phyloP scores from a whole-genome alignment of 2,888 invertebrate genomes.

The Drosophila anceps region DNA sequence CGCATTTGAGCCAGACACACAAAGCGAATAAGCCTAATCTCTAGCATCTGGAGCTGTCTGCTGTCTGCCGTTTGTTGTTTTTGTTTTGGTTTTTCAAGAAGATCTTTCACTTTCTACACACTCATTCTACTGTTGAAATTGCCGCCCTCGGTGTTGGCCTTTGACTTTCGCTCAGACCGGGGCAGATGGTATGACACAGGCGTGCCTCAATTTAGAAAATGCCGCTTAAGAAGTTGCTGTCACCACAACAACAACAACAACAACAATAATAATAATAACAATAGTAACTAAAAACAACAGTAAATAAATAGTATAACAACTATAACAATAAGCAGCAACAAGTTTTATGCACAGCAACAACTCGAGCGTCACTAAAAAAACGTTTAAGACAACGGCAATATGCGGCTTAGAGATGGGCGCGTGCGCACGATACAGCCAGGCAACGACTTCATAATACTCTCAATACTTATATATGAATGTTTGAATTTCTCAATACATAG shows the following conservation, averaged over 20 bases:
- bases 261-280: constrained; percentile 24
- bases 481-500: no score
- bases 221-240: constrained; percentile 45
- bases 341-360: constrained; percentile 45
- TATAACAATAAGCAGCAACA: constrained; percentile 36
- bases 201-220: constrained; percentile 42
- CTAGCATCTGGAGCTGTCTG: background rate
- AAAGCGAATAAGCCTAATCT: background rate
- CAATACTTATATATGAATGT: background rate
- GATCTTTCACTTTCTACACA: constrained; percentile 68
- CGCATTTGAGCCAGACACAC: background rate
- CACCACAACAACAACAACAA: constrained; percentile 40
- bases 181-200: constrained; percentile 3
- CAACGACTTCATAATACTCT: background rate
- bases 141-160: constrained; percentile 27
- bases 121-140: constrained; percentile 58
- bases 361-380: constrained; percentile 74
- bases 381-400: constrained; percentile 63
- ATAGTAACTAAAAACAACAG: constrained; percentile 24
- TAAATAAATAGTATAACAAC: constrained; percentile 35
- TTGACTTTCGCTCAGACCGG: constrained; percentile 46
- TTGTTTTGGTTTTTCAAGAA: background rate
- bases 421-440: background rate
- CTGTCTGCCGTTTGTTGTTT: background rate
- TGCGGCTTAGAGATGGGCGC: constrained; percentile 31